phyloP scores from a whole-genome alignment of 2,888 invertebrate genomes.

The Synanthedon formicaeformis region DNA sequence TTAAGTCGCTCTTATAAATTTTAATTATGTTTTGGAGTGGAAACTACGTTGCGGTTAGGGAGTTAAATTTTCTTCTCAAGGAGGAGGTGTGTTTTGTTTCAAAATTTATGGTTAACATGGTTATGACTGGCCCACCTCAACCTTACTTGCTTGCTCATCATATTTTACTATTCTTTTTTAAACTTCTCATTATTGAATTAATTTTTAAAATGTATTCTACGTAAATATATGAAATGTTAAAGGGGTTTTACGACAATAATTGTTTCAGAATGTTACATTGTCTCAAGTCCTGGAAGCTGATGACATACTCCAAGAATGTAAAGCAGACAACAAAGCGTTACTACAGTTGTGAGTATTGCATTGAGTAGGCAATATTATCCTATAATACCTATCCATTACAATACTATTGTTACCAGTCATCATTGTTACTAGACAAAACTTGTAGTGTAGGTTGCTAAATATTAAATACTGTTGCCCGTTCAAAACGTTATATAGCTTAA shows the following conservation, averaged over 20 bases:
- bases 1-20: slow-evolving; percentile 50
- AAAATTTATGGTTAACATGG: slow-evolving; percentile 54
- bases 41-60: slow-evolving; percentile 78
- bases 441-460: no score
- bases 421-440: background rate
- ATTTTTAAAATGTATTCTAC: no score
- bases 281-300: slow-evolving; percentile 93
- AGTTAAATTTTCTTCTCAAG: slow-evolving; percentile 81
- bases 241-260: slow-evolving; percentile 8
- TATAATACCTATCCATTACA: background rate
- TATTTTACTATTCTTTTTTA: background rate
- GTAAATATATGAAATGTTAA: no score
- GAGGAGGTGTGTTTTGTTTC: slow-evolving; percentile 76
- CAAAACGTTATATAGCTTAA: no score
- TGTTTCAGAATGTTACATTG: slow-evolving; percentile 87
- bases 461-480: background rate
- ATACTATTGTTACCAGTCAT: background rate
- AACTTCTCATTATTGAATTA: no score
- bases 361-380: no score
- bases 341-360: slow-evolving; percentile 87
- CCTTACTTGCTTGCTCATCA: background rate
- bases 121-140: slow-evolving; percentile 13
- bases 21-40: slow-evolving; percentile 86
- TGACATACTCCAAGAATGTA: slow-evolving; percentile 95
- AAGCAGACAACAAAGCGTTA: slow-evolving; percentile 89